Conservation (phyloP, 1,140 invertebrate species). For the Eriocheir sinensis region DNA sequence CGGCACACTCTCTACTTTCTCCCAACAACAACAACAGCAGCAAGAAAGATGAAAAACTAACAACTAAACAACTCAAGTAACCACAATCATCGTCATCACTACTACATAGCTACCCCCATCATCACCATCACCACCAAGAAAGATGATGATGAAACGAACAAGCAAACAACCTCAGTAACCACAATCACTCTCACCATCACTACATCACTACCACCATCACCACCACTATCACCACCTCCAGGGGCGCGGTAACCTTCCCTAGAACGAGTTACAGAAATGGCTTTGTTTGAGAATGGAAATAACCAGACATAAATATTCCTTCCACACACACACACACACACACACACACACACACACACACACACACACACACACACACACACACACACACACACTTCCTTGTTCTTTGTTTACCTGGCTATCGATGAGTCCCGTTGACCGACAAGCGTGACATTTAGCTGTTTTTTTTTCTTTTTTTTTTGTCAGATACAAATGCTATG, state of each 20-base stretch:
- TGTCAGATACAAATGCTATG: no score
- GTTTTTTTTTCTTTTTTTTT: no score
- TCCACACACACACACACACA: neutral
- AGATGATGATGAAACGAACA: no score
- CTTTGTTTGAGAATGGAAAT: no score
- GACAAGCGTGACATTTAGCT: no score
- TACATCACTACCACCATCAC: neutral
- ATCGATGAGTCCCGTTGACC: neutral
- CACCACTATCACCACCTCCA: neutral
- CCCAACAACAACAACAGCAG: no score
- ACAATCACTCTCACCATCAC: neutral
- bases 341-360: neutral
- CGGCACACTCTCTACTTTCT: no score
- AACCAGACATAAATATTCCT: neutral
- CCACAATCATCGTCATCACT: neutral
- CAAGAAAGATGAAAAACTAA: no score
- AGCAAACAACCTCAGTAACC: no score
- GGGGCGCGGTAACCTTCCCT: no score
- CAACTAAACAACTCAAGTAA: no score
- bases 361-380: slow-evolving; percentile 18
- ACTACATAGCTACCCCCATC: neutral
- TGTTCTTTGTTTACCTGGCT: neutral
- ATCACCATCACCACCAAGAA: neutral
- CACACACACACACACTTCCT: neutral
- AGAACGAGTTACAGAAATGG: no score